Base-by-base conservation (phyloP, 37 sponge, comb jelly and placozoan species). In the Beroe forskalii region DNA sequence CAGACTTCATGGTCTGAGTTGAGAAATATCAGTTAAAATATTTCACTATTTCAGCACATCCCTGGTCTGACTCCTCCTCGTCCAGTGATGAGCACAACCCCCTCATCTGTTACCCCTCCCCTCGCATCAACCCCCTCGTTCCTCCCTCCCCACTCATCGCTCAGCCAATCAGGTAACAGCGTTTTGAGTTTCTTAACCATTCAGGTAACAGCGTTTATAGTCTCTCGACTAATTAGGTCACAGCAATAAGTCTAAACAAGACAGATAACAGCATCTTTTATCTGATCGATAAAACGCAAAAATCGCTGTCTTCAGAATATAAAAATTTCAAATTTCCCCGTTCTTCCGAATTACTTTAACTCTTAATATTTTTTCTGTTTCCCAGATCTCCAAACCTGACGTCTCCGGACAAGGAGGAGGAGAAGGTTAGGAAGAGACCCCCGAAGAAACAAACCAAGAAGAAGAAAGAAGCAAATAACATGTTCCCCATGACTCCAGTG, bases 11-110 rank as follows among this genome's bases (percentile, higher is more conserved):
- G n/a, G n/a, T n/a, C n/a, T n/a, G n/a, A n/a, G n/a, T n/a, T n/a
- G n/a, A n/a, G n/a, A n/a, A n/a, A n/a, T n/a, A n/a, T n/a, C n/a
- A n/a, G n/a, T n/a, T n/a, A n/a, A n/a, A n/a, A n/a, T n/a, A n/a
- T n/a, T n/a, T n/a, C n/a, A n/a, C 25, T 69, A 69, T 69, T 80
- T 80, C 86, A 80, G 86, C 44, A 44, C 31, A 44, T 80, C 86
- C 86, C 86, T 6, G 86, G 86, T 38, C 22, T 38, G 40, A 80
- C 86, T 6, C 86, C 86, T 12, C 55, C 55, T 23, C 86, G 90
- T 19, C 28, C 90, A 9, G 33, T 27, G 20, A 0, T 9, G 30
- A 61, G 62, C 32, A 31, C 40, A 36, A 35, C 67, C 60, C 43
- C 90, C 35, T 27, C 90, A 3, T 12, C 36, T 32, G 41, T 61